Evolutionary conservation across 1,140 invertebrate species (phyloP).

Genomic region (Callitettix versicolor): DNA sequence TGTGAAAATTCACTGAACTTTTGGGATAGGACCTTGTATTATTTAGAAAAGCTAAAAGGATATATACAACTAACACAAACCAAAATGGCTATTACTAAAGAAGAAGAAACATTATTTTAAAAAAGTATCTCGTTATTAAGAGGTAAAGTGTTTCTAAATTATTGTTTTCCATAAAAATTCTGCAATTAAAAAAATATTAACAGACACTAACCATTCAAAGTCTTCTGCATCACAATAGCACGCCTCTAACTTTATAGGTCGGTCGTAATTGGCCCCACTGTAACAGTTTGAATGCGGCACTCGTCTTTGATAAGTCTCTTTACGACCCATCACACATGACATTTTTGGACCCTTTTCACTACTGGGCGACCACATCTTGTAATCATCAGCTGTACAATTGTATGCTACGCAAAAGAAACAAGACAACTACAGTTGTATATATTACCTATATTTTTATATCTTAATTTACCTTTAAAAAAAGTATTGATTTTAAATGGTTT

Average conservation of each 20-base stretch:
- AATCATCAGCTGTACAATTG: conserved; percentile 62
- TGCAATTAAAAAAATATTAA: too few relatives aligned
- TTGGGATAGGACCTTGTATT: too few relatives aligned
- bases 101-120: too few relatives aligned
- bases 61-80: too few relatives aligned
- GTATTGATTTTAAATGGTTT: too few relatives aligned
- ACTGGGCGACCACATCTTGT: conserved; percentile 75
- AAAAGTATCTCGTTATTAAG: too few relatives aligned
- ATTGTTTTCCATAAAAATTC: too few relatives aligned
- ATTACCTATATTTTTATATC: neutral
- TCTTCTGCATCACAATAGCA: conserved; percentile 71
- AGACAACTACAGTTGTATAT: neutral
- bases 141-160: too few relatives aligned
- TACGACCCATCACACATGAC: conserved; percentile 65
- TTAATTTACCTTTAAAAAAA: too few relatives aligned
- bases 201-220: conserved; percentile 60
- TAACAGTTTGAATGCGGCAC: conserved; percentile 63
- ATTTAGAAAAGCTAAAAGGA: too few relatives aligned
- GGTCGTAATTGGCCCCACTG: conserved; percentile 64
- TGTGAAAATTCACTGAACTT: too few relatives aligned
- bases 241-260: conserved; percentile 50
- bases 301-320: conserved; percentile 61
- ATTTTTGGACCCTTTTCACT: conserved; percentile 41
- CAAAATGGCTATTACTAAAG: too few relatives aligned
- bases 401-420: conserved; percentile 29